Percentiles rank a stretch among this genome's conserved stretches.
Evolutionary conservation across 2,888 invertebrate genomes (phyloP).

Genomic region (Philonicus albiceps): DNA sequence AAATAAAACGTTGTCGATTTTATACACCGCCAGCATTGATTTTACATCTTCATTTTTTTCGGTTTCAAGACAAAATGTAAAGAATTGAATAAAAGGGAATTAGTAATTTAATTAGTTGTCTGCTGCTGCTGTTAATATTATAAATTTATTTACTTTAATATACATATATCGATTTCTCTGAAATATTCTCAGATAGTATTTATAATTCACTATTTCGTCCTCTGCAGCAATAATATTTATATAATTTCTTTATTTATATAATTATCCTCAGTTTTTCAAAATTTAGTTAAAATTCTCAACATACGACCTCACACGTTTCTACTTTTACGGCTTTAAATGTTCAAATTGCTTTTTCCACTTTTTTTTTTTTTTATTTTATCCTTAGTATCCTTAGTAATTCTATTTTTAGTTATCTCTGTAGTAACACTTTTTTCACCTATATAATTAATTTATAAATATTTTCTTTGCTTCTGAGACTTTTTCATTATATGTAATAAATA

Average conservation of each 20-base stretch:
- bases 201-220: background rate
- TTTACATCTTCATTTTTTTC: background rate
- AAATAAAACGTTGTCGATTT: background rate
- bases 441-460: background rate
- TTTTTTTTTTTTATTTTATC: background rate
- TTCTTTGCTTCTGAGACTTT: background rate
- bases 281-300: constrained; percentile 27
- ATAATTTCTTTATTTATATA: constrained; percentile 25
- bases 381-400: background rate
- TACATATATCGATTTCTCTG: constrained; percentile 2
- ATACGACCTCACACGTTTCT: background rate
- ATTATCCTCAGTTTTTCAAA: constrained; percentile 8
- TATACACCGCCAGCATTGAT: background rate
- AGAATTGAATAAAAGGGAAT: background rate
- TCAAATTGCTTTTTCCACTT: constrained; percentile 32
- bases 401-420: constrained; percentile 29
- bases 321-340: background rate
- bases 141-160: background rate
- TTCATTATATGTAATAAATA: background rate
- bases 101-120: background rate
- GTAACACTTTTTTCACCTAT: constrained; percentile 5
- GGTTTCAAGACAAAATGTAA: background rate
- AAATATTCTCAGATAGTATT: constrained; percentile 6
- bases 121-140: background rate
- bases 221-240: background rate